Evolutionary conservation across 2,888 invertebrate species (phyloP), one percentile per base, ranked within the genome.

Genomic region (Macrophya annulata): DNA sequence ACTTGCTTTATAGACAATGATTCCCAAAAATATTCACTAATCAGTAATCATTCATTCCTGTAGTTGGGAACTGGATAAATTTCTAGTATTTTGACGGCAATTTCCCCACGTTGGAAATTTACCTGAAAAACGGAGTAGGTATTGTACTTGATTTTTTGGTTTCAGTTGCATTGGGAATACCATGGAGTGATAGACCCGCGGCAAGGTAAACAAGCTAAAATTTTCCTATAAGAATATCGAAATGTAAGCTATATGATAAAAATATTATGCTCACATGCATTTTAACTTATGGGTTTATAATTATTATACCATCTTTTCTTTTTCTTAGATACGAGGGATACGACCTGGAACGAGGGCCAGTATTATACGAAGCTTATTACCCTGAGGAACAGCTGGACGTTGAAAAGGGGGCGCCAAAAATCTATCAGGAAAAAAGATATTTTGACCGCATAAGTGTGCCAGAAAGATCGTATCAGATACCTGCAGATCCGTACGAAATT

Each of bases 301-400:
- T 37, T 3, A 17, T 71, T 55, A 74, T 55, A 74, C 48, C 62
- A 45, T 62, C 10, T 79, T 71, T 72, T 72, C 17, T 12, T 72
- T 45, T 86, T 55, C 25, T 48, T 48, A 91, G 90, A 21, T 88
- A 88, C 85, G 87, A 87, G 15, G 88, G 89, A 79, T 91, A 90
- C 82, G 88, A 91, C 74, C 87, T 91, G 10, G 88, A 88, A 59
- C 88, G 88, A 37, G 90, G 91, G 5, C 92, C 92, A 0, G 90
- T 92, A 0, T 86, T 91, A 43, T 92, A 92, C 83, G 91, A 92
- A 79, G 92, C 91, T 0, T 92, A 92, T 79, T 92, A 92, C 79
- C 91, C 92, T 4, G 90, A 90, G 17, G 79, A n/a, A 37, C 85
- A 77, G 77, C 82, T 84, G 71, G 37, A n/a, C 45, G 31, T 17